phyloP scores from a whole-genome alignment of 2,797 vertebrate genomes.

The Nothura maculosa region DNA sequence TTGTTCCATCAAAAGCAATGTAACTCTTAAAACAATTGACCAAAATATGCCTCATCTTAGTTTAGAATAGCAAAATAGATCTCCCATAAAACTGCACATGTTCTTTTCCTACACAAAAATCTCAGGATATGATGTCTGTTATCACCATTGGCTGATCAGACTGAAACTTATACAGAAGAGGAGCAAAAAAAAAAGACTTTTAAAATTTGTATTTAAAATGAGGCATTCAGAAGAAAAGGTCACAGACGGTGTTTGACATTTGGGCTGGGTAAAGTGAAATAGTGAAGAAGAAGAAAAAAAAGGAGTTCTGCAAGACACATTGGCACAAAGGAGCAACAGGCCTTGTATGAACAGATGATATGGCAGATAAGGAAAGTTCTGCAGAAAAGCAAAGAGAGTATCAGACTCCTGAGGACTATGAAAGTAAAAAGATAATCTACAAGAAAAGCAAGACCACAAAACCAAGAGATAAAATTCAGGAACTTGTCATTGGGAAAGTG shows the following conservation, averaged over 20 bases:
- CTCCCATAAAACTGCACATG: background rate
- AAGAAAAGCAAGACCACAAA: background rate
- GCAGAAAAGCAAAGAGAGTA: background rate
- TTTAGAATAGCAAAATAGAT: background rate
- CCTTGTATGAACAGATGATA: background rate
- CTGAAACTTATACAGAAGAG: background rate
- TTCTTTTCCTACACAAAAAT: background rate
- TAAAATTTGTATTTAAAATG: constrained; percentile 31
- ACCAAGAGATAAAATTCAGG: background rate
- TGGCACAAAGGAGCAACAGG: constrained; percentile 3
- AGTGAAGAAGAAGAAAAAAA: background rate
- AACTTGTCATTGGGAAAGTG: background rate
- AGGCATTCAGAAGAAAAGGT: constrained; percentile 32
- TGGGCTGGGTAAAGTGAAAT: constrained; percentile 1
- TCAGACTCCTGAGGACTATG: background rate
- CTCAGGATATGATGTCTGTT: background rate
- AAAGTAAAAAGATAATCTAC: background rate
- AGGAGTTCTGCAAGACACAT: background rate
- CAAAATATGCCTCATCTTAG: background rate
- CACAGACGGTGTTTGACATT: background rate
- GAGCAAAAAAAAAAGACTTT: background rate
- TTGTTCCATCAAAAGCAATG: background rate
- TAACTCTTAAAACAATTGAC: background rate
- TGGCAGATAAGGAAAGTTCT: constrained; percentile 6
- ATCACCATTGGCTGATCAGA: background rate